Evolutionary conservation across 2,797 vertebrate species (phyloP).

Genomic region (Thamnophis elegans): DNA sequence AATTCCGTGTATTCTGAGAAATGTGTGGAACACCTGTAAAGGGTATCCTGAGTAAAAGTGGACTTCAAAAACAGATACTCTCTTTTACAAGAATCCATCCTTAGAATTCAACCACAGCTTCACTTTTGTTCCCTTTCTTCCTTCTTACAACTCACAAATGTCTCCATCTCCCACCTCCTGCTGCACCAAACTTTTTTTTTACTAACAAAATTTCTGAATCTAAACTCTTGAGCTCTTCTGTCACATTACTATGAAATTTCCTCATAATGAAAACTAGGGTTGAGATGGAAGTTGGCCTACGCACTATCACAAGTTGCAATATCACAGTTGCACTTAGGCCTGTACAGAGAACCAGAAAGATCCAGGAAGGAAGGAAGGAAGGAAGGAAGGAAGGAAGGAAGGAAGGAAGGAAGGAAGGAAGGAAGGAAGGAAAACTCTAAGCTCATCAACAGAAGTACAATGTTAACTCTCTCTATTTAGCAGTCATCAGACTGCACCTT

Average conservation of each 20-base stretch:
- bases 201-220: neutral
- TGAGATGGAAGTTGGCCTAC: neutral
- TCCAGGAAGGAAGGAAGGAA: neutral
- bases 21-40: neutral
- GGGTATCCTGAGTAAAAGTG: neutral
- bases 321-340: neutral
- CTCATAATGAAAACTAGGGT: neutral
- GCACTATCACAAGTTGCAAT: neutral
- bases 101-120: neutral
- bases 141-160: neutral
- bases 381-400: too few species aligned
- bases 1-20: neutral
- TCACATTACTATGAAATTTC: neutral
- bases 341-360: neutral
- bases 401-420: neutral
- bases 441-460: neutral
- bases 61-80: neutral
- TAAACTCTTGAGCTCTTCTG: neutral
- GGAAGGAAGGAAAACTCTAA: neutral
- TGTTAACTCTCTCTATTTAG: neutral
- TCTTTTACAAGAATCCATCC: neutral
- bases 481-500: neutral
- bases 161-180: slow-evolving; percentile 12
- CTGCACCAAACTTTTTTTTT: neutral
- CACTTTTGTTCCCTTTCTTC: neutral